phyloP scores from a whole-genome alignment of 2,797 vertebrate species.

The Neostethus bicornis region DNA sequence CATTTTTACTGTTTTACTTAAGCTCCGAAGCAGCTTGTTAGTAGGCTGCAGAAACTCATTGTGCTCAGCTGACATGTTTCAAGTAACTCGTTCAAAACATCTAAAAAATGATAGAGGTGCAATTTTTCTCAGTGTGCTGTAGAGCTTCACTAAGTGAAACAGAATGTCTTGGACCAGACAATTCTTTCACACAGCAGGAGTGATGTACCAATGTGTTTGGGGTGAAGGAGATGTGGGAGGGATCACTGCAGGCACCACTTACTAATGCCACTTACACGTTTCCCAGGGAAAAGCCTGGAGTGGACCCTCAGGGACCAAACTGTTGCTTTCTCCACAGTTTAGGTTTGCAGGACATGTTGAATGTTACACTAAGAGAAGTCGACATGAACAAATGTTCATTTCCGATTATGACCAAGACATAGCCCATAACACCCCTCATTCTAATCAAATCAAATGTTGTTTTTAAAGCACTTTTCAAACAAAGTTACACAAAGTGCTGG shows the following conservation, averaged over 20 bases:
- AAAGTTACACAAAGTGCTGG: no score
- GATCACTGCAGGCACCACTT: slow-evolving; percentile 17
- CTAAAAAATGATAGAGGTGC: background rate
- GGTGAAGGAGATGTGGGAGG: slow-evolving; percentile 3
- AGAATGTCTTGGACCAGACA: slow-evolving; percentile 12
- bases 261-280: slow-evolving; percentile 6
- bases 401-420: slow-evolving; percentile 7
- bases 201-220: slow-evolving; percentile 2
- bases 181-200: slow-evolving; percentile 13
- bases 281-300: slow-evolving; percentile 20
- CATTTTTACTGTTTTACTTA: no score
- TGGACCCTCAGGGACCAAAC: slow-evolving; percentile 3
- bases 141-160: slow-evolving; percentile 6
- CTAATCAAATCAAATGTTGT: no score
- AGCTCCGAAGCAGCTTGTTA: no score
- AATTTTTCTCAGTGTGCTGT: background rate
- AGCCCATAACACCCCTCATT: background rate
- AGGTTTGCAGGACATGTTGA: background rate
- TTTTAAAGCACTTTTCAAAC: no score
- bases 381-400: slow-evolving; percentile 11
- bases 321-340: background rate
- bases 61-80: no score
- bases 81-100: background rate
- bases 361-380: background rate
- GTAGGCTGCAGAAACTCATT: no score